Percentiles rank a stretch among this genome's conserved stretches.
Conservation (phyloP, 2,888 invertebrate genomes). For the Nymphalis c-album region DNA sequence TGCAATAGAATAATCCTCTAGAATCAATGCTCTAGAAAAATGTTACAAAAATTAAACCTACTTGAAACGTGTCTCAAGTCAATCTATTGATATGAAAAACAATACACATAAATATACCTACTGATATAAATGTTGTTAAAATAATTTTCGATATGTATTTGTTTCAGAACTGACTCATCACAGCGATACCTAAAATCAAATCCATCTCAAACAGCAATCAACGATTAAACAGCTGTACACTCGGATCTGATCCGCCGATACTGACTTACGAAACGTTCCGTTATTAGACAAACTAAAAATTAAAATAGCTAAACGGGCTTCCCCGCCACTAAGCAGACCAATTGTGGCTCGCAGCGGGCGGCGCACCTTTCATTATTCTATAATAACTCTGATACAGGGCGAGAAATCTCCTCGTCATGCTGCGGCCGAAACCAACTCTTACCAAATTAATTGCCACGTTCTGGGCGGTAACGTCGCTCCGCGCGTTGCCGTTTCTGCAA, state of each 20-base stretch:
- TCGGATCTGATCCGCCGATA: constrained; percentile 54
- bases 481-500: constrained; percentile 55
- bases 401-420: constrained; percentile 73
- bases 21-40: too few species aligned
- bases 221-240: constrained; percentile 36
- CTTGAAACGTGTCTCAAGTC: background rate
- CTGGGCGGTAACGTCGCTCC: constrained; percentile 75
- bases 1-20: too few species aligned
- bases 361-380: constrained; percentile 79
- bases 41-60: too few species aligned
- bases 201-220: constrained; percentile 33
- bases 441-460: constrained; percentile 76
- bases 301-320: constrained; percentile 79
- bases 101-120: too few species aligned
- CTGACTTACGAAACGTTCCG: constrained; percentile 72
- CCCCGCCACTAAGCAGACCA: constrained; percentile 76
- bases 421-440: constrained; percentile 67
- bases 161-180: constrained; percentile 27
- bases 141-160: background rate
- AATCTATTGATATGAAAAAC: background rate
- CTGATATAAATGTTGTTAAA: too few species aligned
- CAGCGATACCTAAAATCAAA: constrained; percentile 31
- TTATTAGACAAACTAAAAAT: constrained; percentile 80
- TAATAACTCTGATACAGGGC: constrained; percentile 76
- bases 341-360: constrained; percentile 79